Percentiles rank a stretch among this genome's conserved stretches.
These are phyloP conservation scores for Cnemophilus loriae DNA, from an alignment of 2,113 vertebrate species.

Conservation along the genomic window DNA sequence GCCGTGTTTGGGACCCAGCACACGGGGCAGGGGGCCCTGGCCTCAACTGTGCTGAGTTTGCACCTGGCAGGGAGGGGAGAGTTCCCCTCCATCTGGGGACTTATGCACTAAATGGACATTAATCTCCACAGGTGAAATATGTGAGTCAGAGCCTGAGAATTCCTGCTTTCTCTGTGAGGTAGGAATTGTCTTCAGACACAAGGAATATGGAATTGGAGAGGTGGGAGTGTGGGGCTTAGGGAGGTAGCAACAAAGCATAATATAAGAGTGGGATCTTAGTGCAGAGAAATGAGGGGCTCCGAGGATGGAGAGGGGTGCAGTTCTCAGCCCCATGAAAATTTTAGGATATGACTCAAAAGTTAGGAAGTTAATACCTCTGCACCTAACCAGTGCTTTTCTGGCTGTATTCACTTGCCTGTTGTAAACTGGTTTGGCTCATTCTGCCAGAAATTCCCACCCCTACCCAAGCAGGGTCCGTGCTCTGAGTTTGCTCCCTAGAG, in stretches of 20 bases:
- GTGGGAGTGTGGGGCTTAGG: background rate
- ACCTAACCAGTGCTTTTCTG: background rate
- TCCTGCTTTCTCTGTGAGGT: background rate
- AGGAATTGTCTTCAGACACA: background rate
- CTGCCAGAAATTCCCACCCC: background rate
- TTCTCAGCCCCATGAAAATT: background rate
- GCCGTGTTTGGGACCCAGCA: background rate
- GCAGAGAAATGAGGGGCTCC: background rate
- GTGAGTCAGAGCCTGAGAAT: background rate
- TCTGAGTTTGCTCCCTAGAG: background rate
- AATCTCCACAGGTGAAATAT: background rate
- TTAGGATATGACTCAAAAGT: background rate
- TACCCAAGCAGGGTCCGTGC: background rate
- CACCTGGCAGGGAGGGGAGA: background rate
- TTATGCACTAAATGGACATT: background rate
- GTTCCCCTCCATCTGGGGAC: background rate
- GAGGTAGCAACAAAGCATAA: background rate
- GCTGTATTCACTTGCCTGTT: background rate
- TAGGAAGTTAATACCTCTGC: background rate
- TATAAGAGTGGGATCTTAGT: background rate
- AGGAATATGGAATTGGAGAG: background rate
- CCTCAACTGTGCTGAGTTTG: slow-evolving; percentile 8
- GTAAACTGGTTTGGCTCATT: background rate
- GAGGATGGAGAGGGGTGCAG: background rate
- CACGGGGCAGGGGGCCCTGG: background rate